Percentiles rank a stretch among this genome's conserved stretches.
phyloP scores from a whole-genome alignment of 2,113 vertebrate species.

The Castor canadensis region DNA sequence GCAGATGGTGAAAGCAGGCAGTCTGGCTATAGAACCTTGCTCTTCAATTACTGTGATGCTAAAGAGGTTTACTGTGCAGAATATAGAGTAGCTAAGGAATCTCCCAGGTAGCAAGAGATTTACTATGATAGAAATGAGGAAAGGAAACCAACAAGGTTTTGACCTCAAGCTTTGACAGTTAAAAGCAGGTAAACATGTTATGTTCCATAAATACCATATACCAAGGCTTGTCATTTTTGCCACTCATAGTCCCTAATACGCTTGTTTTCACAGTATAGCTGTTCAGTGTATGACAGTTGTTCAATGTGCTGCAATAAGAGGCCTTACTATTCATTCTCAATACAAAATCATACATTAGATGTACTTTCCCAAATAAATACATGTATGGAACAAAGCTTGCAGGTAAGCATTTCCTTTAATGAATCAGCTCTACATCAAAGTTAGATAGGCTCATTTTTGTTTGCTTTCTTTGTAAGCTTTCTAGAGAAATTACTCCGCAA shows the following conservation, averaged over 20 bases:
- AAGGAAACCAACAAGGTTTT: neutral
- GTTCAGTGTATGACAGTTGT: neutral
- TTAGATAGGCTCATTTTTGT: neutral
- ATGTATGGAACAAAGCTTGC: neutral
- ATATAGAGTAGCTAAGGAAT: neutral
- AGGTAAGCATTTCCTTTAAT: neutral
- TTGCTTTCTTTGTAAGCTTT: neutral
- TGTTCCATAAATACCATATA: neutral
- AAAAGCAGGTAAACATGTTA: slow-evolving; percentile 27
- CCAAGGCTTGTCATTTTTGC: slow-evolving; percentile 25
- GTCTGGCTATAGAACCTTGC: neutral
- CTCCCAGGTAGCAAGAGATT: neutral
- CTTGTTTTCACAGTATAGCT: neutral
- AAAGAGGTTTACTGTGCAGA: neutral
- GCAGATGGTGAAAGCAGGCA: neutral
- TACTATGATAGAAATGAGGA: slow-evolving; percentile 28
- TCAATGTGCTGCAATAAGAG: neutral
- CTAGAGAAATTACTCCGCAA: neutral
- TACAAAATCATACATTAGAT: neutral
- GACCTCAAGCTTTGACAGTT: neutral
- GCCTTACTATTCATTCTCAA: slow-evolving; percentile 25
- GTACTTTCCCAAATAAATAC: neutral
- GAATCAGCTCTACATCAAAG: slow-evolving; percentile 4
- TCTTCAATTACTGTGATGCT: neutral
- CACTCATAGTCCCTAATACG: neutral